Evolutionary conservation across 2,113 vertebrate species (phyloP).

Genomic region (Campylomormyrus numenius): DNA sequence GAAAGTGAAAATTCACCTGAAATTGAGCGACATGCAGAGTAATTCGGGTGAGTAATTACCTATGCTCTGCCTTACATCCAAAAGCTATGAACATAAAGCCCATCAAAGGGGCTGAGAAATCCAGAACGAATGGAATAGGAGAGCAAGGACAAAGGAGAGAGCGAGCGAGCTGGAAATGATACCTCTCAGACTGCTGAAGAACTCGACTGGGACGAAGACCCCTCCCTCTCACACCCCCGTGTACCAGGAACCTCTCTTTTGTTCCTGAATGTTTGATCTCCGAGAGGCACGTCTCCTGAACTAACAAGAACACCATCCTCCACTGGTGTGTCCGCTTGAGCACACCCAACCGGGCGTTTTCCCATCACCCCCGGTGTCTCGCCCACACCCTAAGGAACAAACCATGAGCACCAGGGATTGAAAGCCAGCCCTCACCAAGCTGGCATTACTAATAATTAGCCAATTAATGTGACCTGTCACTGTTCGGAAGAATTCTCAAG

Average conservation of each 20-base stretch:
- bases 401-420: not conserved
- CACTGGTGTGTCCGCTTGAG: not conserved
- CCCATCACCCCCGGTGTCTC: not conserved
- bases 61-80: not conserved
- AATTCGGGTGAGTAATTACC: not conserved
- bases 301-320: not conserved
- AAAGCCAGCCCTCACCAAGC: not conserved
- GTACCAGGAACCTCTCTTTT: not conserved
- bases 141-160: conserved; percentile 14
- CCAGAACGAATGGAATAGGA: conserved; percentile 24
- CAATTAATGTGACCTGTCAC: not conserved
- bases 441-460: not conserved
- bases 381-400: not conserved
- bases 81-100: conserved; percentile 22
- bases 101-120: conserved; percentile 31
- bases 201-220: conserved; percentile 36
- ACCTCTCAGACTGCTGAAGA: conserved; percentile 31
- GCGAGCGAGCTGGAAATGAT: conserved; percentile 16
- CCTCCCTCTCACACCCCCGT: not conserved
- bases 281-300: not conserved
- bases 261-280: conserved; percentile 24
- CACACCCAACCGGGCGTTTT: not conserved
- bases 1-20: not conserved
- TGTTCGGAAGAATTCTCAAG: not conserved
- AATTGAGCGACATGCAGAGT: not conserved